Evolutionary conservation across 2,888 invertebrate genomes (phyloP).

Genomic region (Zelleria hepariella): DNA sequence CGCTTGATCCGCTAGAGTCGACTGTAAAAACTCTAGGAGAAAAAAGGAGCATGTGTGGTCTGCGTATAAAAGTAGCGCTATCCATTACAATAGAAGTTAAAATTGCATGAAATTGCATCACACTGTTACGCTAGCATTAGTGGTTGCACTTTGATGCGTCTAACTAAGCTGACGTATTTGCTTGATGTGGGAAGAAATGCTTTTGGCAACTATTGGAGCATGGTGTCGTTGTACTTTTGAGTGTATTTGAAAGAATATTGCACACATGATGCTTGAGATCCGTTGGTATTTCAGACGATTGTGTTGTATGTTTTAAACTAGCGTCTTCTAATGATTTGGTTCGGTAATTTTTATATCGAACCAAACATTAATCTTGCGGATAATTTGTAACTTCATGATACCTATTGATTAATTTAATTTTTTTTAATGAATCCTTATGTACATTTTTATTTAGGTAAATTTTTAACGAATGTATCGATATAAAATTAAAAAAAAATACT

Average conservation of each 20-base stretch:
- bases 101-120: conserved; percentile 64
- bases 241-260: conserved; percentile 29
- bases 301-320: background rate
- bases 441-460: too few relatives aligned
- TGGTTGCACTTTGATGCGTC: background rate
- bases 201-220: conserved; percentile 23
- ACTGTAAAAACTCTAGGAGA: conserved; percentile 15
- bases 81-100: conserved; percentile 35
- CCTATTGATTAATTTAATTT: too few relatives aligned
- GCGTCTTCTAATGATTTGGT: too few relatives aligned
- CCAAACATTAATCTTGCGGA: too few relatives aligned
- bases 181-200: conserved; percentile 27
- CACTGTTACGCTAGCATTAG: conserved; percentile 17
- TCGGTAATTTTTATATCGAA: too few relatives aligned
- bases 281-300: background rate
- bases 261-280: background rate
- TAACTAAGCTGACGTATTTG: conserved; percentile 25
- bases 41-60: conserved; percentile 46
- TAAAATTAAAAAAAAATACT: too few relatives aligned
- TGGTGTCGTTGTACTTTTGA: conserved; percentile 37
- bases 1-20: too few relatives aligned
- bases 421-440: too few relatives aligned
- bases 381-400: too few relatives aligned
- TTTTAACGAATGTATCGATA: too few relatives aligned
- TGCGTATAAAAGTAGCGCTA: conserved; percentile 44